A percentile compares a stretch with the other conserved stretches of the same genome.
phyloP scores from a whole-genome alignment of 2,888 invertebrate species.

The Hemistola chrysoprasaria region DNA sequence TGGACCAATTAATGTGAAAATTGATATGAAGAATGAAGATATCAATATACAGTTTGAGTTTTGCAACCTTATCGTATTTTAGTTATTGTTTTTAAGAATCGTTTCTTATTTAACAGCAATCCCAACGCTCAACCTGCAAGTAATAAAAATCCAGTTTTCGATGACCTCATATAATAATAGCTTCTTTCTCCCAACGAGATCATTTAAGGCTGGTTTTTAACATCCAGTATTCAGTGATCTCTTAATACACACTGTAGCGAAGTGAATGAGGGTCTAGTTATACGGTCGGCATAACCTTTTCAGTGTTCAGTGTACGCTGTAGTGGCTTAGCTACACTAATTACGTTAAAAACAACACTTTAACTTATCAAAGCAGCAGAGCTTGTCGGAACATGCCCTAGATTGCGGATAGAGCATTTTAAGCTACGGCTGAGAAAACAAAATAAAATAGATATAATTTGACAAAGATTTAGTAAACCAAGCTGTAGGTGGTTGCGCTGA shows the following conservation, averaged over 20 bases:
- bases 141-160: constrained; percentile 12
- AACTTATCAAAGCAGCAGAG: constrained; percentile 44
- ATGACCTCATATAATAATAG: constrained; percentile 11
- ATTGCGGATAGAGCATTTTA: constrained; percentile 28
- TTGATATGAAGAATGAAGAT: no score
- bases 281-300: constrained; percentile 40
- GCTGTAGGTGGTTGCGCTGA: no score
- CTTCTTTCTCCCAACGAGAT: constrained; percentile 16
- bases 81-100: no score
- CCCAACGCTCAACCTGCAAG: constrained; percentile 4
- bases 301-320: constrained; percentile 42
- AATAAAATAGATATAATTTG: constrained; percentile 13
- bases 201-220: constrained; percentile 16
- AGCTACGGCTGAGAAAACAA: neutral
- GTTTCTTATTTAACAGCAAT: constrained; percentile 1
- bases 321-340: constrained; percentile 65
- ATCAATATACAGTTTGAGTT: no score
- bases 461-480: constrained; percentile 21
- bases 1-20: no score
- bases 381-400: constrained; percentile 47
- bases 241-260: neutral
- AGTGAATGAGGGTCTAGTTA: constrained; percentile 22
- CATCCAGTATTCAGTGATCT: constrained; percentile 23
- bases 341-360: constrained; percentile 69
- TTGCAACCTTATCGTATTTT: no score